Percentiles rank a stretch among this genome's conserved stretches.
These are phyloP conservation scores for Indicator maculatus DNA, from an alignment of 2,113 vertebrate genomes.

Conservation along the genomic window DNA sequence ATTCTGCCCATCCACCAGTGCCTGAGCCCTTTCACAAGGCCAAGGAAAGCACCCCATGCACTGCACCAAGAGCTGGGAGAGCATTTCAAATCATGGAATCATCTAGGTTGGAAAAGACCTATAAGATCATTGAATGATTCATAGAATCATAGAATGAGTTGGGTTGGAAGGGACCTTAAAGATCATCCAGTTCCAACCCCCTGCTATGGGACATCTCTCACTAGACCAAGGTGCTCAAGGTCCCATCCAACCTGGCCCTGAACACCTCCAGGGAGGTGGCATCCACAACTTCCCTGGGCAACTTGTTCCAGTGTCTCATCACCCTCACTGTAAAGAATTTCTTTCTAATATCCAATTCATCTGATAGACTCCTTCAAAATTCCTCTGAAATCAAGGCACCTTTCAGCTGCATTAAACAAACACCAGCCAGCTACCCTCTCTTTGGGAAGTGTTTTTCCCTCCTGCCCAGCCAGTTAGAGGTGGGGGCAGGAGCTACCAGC, in stretches of 20 bases:
- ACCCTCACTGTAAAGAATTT: no score
- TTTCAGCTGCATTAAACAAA: not conserved
- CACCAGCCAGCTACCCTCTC: fast-evolving
- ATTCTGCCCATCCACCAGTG: not conserved
- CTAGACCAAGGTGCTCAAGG: no score
- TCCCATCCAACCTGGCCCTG: no score
- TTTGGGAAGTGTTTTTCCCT: not conserved
- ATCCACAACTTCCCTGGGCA: no score
- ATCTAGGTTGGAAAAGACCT: not conserved
- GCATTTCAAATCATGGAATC: not conserved
- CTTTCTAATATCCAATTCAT: no score
- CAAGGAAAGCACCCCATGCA: fast-evolving
- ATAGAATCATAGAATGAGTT: no score
- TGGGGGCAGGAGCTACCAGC: not conserved
- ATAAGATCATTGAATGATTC: not conserved
- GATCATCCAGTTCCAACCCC: no score
- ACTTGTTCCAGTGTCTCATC: no score
- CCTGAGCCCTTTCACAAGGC: not conserved
- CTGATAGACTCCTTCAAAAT: not conserved
- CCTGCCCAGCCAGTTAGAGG: not conserved
- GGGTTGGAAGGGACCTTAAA: no score
- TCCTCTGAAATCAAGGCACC: not conserved
- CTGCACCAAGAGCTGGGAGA: not conserved
- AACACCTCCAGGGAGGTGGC: no score
- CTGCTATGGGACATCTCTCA: no score